Evolutionary conservation across 2,888 invertebrate genomes (phyloP), one percentile per base, ranked within the genome.

Genomic region (Cactoblastis cactorum): DNA sequence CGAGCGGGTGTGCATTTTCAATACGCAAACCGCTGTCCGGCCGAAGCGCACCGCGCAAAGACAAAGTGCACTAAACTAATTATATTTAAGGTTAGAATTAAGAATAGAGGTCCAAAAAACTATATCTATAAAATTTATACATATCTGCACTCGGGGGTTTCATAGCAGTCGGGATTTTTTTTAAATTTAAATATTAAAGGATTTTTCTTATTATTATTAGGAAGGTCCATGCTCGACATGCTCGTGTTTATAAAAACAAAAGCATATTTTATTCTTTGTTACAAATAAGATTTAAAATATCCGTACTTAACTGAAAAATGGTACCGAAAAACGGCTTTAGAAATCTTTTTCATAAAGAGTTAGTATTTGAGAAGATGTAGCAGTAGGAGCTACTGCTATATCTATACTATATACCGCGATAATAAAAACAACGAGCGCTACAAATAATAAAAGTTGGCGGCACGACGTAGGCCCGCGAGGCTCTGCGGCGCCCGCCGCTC

Each of bases 1-100:
- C 85, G 86, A 86, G 83, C 76, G 76, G 77, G 73, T 80, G 78
- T 82, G 79, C 77, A 77, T 83, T 84, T 84, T 80, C 83, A 79
- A 81, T 83, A 84, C 78, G 65, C 65, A 61, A 68, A 64, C 67
- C 61, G 69, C 66, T 63, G 56, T 58, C 63, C 67, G 55, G 52
- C 43, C 53, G 51, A 53, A 38, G 59, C 58, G 50, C 61, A 56
- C 60, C 59, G 60, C 63, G 54, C 53, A 65, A 67, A 61, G 59
- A 69, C 54, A 65, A 61, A 53, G 52, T 56, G 54, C 55, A 56
- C 37, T 53, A 51, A 52, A 43, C 41, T 35, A 32, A 14, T 28
- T 50, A 49, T 52, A 56, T 53, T 53, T 19, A 28, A 28, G 32
- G 18, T 9, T 14, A 17, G n/a, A 28, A 28, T 6, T 28, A 28